phyloP scores from a whole-genome alignment of 2,888 invertebrate species.

The Helicoverpa assulta region DNA sequence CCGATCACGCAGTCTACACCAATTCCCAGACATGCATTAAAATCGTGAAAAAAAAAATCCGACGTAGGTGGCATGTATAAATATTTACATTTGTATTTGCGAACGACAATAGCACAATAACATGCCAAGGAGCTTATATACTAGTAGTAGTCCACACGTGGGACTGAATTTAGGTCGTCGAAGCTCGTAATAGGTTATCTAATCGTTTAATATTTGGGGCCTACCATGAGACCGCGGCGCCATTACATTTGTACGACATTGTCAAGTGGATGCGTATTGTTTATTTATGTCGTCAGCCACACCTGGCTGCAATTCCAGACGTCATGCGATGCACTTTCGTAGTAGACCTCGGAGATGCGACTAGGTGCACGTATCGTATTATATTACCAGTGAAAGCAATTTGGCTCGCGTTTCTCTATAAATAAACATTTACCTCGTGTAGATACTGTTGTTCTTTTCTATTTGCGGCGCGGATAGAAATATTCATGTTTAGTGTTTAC shows the following conservation, averaged over 20 bases:
- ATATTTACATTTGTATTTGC: conserved; percentile 44
- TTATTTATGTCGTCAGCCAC: conserved; percentile 6
- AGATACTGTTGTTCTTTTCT: conserved; percentile 67
- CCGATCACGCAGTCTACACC: not conserved
- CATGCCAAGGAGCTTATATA: conserved; percentile 51
- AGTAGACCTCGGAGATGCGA: conserved; percentile 38
- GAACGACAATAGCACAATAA: conserved; percentile 46
- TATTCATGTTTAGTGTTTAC: conserved; percentile 57
- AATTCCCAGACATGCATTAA: conserved; percentile 23
- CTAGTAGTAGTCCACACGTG: conserved; percentile 46
- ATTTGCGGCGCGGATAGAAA: conserved; percentile 66
- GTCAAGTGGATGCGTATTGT: not conserved
- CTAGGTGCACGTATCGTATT: conserved; percentile 47
- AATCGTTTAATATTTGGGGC: conserved; percentile 32
- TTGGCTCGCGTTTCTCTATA: conserved; percentile 82
- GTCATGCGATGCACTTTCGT: conserved; percentile 39
- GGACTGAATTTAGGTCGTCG: conserved; percentile 34
- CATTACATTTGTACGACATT: not conserved
- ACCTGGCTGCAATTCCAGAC: conserved; percentile 21
- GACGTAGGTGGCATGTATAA: conserved; percentile 42
- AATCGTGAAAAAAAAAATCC: conserved; percentile 26
- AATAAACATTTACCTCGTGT: conserved; percentile 74
- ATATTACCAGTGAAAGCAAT: conserved; percentile 82
- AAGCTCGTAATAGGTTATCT: conserved; percentile 34
- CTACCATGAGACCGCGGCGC: conserved; percentile 3